Conservation (phyloP, 2,888 invertebrate genomes). For the Lochmaea crataegi region DNA sequence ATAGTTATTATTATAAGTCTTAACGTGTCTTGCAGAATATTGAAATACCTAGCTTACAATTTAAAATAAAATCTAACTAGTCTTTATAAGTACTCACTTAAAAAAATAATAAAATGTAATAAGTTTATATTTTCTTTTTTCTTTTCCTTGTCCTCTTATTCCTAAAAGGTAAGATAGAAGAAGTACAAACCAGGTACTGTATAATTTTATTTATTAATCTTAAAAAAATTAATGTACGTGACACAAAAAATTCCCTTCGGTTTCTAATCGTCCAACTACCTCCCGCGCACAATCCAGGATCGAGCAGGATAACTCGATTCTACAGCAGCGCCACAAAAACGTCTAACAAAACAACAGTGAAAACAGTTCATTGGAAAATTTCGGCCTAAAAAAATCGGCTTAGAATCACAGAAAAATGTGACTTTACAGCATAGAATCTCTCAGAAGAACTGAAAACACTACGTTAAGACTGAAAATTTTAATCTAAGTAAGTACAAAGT, state of each 20-base stretch:
- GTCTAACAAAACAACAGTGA: conserved; percentile 21
- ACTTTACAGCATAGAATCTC: conserved; percentile 8
- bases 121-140: not conserved
- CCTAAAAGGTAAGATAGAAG: not conserved
- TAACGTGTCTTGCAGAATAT: not conserved
- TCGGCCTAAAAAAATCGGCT: conserved; percentile 25
- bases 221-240: too few relatives aligned
- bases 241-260: not conserved
- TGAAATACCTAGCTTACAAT: not conserved
- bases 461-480: conserved; percentile 29
- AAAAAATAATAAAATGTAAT: conserved; percentile 21
- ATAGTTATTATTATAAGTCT: not conserved
- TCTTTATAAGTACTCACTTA: conserved; percentile 28
- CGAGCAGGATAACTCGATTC: not conserved
- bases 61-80: conserved; percentile 26
- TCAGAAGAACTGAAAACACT: conserved; percentile 6
- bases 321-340: conserved; percentile 16
- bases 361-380: conserved; percentile 17
- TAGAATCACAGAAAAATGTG: conserved; percentile 18
- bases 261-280: not conserved
- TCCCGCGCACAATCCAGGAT: conserved; percentile 21
- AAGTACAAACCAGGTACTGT: not conserved
- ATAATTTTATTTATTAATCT: not conserved
- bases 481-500: conserved; percentile 17
- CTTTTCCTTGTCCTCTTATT: not conserved